A percentile compares a stretch with the other conserved stretches of the same genome.
Evolutionary conservation across 2,797 vertebrate genomes (phyloP).

Genomic region (Lemur catta): DNA sequence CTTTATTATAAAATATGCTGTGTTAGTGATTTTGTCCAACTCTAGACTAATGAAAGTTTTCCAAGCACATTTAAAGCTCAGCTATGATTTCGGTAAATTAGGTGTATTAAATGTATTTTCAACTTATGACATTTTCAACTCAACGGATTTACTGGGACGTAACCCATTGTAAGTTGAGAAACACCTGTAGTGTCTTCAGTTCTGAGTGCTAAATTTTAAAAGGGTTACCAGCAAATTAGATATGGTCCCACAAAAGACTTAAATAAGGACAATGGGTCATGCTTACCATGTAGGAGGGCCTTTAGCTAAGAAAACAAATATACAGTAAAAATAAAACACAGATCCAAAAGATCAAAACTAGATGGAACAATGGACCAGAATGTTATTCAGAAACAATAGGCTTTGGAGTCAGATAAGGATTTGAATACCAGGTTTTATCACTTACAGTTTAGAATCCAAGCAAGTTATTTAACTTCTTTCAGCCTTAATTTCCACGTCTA

Average conservation of each 20-base stretch:
- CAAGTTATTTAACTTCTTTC: background rate
- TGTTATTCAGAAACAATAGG: background rate
- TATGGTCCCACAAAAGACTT: background rate
- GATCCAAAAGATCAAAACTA: background rate
- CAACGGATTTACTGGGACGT: background rate
- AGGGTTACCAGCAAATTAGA: background rate
- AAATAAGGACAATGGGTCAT: background rate
- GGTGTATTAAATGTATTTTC: background rate
- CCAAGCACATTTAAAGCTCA: background rate
- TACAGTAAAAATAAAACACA: background rate
- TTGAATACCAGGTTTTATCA: background rate
- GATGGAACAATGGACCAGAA: background rate
- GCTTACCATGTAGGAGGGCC: background rate
- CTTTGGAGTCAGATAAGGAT: background rate
- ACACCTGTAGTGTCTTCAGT: background rate
- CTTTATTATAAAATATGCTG: background rate
- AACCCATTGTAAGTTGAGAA: background rate
- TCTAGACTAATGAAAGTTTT: background rate
- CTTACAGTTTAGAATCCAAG: background rate
- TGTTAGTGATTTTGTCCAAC: background rate
- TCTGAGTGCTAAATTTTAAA: background rate
- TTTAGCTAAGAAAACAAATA: constrained; percentile 9
- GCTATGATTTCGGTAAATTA: background rate
- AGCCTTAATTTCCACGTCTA: background rate
- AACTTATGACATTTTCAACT: background rate